Percentiles rank a stretch among this genome's conserved stretches.
These are phyloP conservation scores for Hoplostethus atlanticus DNA, from an alignment of 2,797 vertebrate species.

Conservation along the genomic window DNA sequence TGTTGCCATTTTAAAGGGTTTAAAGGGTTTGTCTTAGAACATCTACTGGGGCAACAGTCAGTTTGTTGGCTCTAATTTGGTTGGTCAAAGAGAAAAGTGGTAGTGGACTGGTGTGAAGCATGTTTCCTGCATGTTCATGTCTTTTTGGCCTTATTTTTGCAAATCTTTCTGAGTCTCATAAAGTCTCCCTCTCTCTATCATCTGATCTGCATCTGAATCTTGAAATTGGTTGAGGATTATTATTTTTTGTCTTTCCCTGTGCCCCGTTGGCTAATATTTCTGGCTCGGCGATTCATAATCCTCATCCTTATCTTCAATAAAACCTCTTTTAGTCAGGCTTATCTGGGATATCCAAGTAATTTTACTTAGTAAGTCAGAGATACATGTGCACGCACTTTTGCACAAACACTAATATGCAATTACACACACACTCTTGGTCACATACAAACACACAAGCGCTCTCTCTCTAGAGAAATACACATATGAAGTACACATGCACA, in stretches of 20 bases:
- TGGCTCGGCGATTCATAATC: constrained; percentile 1
- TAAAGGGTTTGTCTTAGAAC: too few relatives aligned
- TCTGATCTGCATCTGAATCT: not conserved
- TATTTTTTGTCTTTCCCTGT: not conserved
- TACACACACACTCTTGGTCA: not conserved
- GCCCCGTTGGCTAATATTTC: not conserved
- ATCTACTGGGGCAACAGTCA: too few relatives aligned
- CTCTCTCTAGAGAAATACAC: too few relatives aligned
- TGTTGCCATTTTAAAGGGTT: too few relatives aligned
- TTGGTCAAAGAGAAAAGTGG: not conserved
- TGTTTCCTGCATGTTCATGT: too few relatives aligned
- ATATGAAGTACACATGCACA: not conserved
- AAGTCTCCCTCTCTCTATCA: constrained; percentile 1
- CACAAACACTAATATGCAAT: not conserved
- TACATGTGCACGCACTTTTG: not conserved
- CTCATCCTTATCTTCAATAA: not conserved
- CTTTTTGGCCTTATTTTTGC: too few relatives aligned
- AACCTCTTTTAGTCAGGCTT: not conserved
- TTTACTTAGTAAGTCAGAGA: constrained; percentile 1
- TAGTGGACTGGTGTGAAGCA: too few relatives aligned
- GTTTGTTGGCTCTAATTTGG: not conserved
- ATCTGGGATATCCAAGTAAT: not conserved
- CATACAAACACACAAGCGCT: not conserved
- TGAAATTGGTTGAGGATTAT: not conserved
- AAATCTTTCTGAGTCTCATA: not conserved